Evolutionary conservation across 2,888 invertebrate genomes (phyloP), one percentile per base, ranked within the genome.

Genomic region (Caenorhabditis becei): DNA sequence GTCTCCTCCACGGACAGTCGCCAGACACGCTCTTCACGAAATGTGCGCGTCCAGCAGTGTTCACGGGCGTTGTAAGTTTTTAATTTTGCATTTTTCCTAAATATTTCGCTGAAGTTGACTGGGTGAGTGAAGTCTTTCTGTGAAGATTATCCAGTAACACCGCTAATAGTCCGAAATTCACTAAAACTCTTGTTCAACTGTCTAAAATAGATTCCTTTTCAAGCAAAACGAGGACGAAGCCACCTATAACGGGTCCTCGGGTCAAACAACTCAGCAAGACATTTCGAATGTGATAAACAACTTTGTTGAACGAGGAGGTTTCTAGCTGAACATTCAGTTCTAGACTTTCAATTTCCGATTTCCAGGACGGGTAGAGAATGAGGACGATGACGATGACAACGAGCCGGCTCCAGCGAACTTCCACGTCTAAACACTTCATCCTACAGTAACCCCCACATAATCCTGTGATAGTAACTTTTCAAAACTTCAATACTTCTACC

Each of bases 1-100:
- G 88, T 59, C 75, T 91, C 18, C 71, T 88, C 16, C 85, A 87
- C 26, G 83, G 81, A 11, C 77, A 83, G 59, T 65, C 83, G 8
- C 62, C 63, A 20, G 83, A 85, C 16, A 28, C 24, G 1, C 72
- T 83, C 8, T 82, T 77, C 37, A 67, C 70, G 2, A 83, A 82
- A 35, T 86, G 86, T 56, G 75, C 82, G 11, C 71, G 83, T 41
- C 77, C 77, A 20, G 77, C 83, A 1, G 79, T 72, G n/a, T 62
- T 80, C 28, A 81, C 72, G 41, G 65, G 70, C 54, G 65, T 65
- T 47, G 74, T 74, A 47, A 65, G 74, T 74, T 58, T 63, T 65
- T 54, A n/a, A 35, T 26, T 20, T 49, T 59, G n/a, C 1, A 32
- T 0, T 58, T 58, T 32, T 23, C 26, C 26, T 28, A 69, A 47